Base-by-base conservation (phyloP, 2,113 vertebrate genomes). In the Mesitornis unicolor region DNA sequence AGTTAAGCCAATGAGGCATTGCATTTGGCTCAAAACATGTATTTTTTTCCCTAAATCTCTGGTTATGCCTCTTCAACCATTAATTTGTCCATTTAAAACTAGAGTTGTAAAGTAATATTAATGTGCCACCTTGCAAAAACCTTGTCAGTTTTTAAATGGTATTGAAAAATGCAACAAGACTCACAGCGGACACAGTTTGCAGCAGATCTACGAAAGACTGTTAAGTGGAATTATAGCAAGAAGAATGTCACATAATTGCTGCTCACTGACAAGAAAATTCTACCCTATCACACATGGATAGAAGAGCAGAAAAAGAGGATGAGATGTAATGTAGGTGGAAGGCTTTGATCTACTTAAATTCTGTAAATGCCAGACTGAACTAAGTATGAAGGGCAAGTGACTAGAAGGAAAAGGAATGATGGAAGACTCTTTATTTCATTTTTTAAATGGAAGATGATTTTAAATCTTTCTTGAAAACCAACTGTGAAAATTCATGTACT, bases 221-320 rank as follows among this genome's bases (percentile, higher is more conserved):
- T 38, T 54, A 83, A 57, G 28, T 31, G 29, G 67, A 87, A 93
- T 73, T 93, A 87, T 7, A 76, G 53, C 42, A 96, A 79, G 74
- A 94, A 91, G 5, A 2, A 79, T 89, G 54, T 85, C 70, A 61
- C 67, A n/a, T 87, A 73, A 84, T 69, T 87, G 33, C 38, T 83
- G 50, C 45, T 95, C 67, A 42, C 74, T 94, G 87, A 95, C 91
- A 96, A 93, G 93, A 93, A 97, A 96, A 95, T 96, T 93, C 70
- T 94, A 93, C 43, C 57, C 50, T 75, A 96, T 91, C 57, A 85
- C 9, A 87, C 0, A 0, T 61, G 70, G 65, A 87, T 50, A 87
- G 54, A 96, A 89, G 18, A 95, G n/a, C 63, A 97, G 74, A 89
- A 84, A 89, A 68, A 86, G 7, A 78, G 53, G 78, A 64, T 33